Percentiles rank a stretch among this genome's conserved stretches.
These are phyloP conservation scores for Plagodis pulveraria DNA, from an alignment of 2,888 invertebrate species.

Conservation along the genomic window DNA sequence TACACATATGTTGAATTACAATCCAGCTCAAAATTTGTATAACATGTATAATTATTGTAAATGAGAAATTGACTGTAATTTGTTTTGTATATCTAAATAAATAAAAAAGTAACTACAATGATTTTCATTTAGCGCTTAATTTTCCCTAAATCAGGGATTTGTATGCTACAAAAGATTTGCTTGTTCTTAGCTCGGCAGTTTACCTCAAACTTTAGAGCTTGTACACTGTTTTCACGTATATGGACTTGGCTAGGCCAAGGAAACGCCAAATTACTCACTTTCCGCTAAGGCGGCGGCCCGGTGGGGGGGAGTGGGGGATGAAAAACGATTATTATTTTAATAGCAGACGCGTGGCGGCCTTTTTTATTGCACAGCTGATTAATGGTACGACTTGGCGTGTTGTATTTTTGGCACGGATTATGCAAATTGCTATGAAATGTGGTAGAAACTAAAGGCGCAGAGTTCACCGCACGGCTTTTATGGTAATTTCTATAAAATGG, in stretches of 20 bases:
- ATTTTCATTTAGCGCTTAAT: background rate
- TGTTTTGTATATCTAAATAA: no score
- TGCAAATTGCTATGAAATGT: constrained; percentile 4
- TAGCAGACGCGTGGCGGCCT: constrained; percentile 13
- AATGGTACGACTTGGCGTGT: constrained; percentile 4
- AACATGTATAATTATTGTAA: no score
- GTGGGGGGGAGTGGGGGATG: constrained; percentile 8
- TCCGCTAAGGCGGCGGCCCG: background rate
- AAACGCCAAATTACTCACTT: constrained; percentile 22
- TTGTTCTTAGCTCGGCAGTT: no score
- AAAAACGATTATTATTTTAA: constrained; percentile 26
- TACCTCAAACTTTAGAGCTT: background rate
- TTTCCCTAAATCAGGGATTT: no score
- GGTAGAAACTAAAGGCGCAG: no score
- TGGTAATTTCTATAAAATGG: no score
- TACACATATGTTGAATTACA: no score
- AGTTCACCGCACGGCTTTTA: no score
- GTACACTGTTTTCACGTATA: constrained; percentile 3
- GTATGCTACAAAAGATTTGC: no score
- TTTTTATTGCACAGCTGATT: constrained; percentile 28
- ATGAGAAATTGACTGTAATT: no score
- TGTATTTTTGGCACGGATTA: constrained; percentile 18
- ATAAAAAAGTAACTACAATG: no score
- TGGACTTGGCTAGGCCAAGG: constrained; percentile 3
- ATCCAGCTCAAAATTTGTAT: no score